Evolutionary conservation across 37 sponge, comb jelly and placozoan species (phyloP), one percentile per base, ranked within the genome.

Genomic region (Petrosia ficiformis): DNA sequence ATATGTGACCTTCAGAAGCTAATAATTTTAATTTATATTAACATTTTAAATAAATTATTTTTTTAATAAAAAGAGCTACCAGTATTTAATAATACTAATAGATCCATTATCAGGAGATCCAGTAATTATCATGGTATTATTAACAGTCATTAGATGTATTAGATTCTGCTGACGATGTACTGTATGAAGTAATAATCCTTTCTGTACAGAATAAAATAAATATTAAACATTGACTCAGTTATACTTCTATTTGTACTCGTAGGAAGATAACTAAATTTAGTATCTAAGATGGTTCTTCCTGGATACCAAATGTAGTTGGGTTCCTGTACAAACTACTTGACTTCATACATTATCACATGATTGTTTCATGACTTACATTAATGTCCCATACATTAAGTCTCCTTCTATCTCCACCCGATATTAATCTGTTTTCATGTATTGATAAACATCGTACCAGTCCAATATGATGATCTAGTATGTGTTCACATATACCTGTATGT

Each of bases 91-190:
- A 21, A 87, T 65, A 48, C 87, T 82, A 21, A 91, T 67, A 6
- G 78, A 80, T 19, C 95, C 95, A 6, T 92, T 71, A 52, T 94
- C 95, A 35, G 95, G 95, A 4, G 95, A 87, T 24, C 85, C 92
- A 19, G 95, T 94, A 24, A 94, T 84, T 36, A 94, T 82, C 35
- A 48, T 58, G 0, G 87, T 87, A 25, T 84, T 80, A 30, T 89
- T 86, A 5, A 77, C 78, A 78, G 82, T 87, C 77, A 94, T 72
- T 10, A 84, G 48, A 19, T 87, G 93, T 4, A 94, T 68, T 10
- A 87, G 78, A 3, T 78, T 78, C 35, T 88, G 81, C 64, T 94
- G 85, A 21, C 82, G 65, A 75, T 94, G 85, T 19, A 91, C 75
- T 29, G 73, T 68, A 48, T 92, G 73, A 48, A 81, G 44, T 41